phyloP scores from a whole-genome alignment of 2,888 invertebrate species.

The Alviniconcha strummeri region DNA sequence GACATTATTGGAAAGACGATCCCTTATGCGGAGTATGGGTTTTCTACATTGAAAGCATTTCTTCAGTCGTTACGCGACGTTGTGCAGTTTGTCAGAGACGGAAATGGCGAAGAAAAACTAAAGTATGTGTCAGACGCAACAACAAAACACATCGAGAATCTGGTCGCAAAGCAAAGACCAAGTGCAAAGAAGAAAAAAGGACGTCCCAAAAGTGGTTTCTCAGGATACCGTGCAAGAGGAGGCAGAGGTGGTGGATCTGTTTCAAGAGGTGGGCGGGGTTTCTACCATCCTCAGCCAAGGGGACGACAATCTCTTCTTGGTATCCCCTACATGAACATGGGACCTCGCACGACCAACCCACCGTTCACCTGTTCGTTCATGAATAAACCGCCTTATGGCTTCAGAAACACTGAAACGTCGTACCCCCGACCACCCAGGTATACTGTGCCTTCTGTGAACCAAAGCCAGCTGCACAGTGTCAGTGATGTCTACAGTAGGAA shows the following conservation, averaged over 20 bases:
- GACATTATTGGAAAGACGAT: slow-evolving; percentile 54
- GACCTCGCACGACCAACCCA: too few relatives aligned
- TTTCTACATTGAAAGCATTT: slow-evolving; percentile 52
- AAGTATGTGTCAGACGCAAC: slow-evolving; percentile 53
- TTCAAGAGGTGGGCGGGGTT: neutral
- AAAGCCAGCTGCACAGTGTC: too few relatives aligned
- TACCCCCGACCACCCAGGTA: too few relatives aligned
- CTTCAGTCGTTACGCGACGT: slow-evolving; percentile 58
- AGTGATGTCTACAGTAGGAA: too few relatives aligned
- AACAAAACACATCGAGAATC: slow-evolving; percentile 59
- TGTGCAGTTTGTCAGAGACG: slow-evolving; percentile 47
- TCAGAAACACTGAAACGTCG: too few relatives aligned
- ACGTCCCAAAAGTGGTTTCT: too few relatives aligned
- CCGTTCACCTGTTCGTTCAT: too few relatives aligned
- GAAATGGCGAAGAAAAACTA: slow-evolving; percentile 52
- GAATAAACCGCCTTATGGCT: too few relatives aligned
- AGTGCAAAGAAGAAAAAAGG: neutral
- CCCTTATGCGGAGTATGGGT: slow-evolving; percentile 57
- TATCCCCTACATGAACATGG: too few relatives aligned
- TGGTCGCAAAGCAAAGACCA: slow-evolving; percentile 59
- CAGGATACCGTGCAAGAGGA: neutral
- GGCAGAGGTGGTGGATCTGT: neutral
- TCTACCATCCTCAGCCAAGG: too few relatives aligned
- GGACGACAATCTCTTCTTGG: too few relatives aligned
- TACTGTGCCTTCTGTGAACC: too few relatives aligned